phyloP scores from a whole-genome alignment of 2,797 vertebrate genomes.

The Xyrichtys novacula region DNA sequence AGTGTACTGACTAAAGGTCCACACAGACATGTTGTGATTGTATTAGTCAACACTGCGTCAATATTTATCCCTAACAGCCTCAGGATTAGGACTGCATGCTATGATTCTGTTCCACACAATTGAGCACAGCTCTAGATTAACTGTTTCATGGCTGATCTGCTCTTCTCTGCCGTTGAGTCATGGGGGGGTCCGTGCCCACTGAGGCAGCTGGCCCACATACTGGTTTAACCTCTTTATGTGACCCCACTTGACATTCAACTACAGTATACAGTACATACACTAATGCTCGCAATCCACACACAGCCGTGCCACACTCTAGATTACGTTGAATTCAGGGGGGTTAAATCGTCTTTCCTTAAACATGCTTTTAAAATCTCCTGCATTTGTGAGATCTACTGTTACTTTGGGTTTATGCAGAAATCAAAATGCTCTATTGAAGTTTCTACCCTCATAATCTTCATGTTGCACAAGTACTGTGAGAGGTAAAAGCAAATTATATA shows the following conservation, averaged over 20 bases:
- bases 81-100: conserved; percentile 73
- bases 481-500: not conserved
- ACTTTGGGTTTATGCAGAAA: not conserved
- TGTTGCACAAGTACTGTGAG: not conserved
- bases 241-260: conserved; percentile 56
- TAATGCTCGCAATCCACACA: conserved; percentile 13
- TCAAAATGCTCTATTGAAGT: not conserved
- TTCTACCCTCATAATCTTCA: not conserved
- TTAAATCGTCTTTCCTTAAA: conserved; percentile 6
- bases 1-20: conserved; percentile 15
- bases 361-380: not conserved
- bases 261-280: conserved; percentile 25
- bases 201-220: conserved; percentile 69
- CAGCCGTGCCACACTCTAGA: conserved; percentile 1
- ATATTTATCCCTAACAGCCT: conserved; percentile 74
- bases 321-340: conserved; percentile 7
- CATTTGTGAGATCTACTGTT: not conserved
- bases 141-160: conserved; percentile 75
- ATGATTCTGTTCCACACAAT: conserved; percentile 73
- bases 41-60: conserved; percentile 72
- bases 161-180: conserved; percentile 50
- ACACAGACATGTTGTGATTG: conserved; percentile 64
- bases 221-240: conserved; percentile 60
- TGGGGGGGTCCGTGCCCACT: conserved; percentile 40
- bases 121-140: conserved; percentile 78